Percentiles rank a stretch among this genome's conserved stretches.
Conservation (phyloP, 2,888 invertebrate genomes). For the Artemia sinica region DNA sequence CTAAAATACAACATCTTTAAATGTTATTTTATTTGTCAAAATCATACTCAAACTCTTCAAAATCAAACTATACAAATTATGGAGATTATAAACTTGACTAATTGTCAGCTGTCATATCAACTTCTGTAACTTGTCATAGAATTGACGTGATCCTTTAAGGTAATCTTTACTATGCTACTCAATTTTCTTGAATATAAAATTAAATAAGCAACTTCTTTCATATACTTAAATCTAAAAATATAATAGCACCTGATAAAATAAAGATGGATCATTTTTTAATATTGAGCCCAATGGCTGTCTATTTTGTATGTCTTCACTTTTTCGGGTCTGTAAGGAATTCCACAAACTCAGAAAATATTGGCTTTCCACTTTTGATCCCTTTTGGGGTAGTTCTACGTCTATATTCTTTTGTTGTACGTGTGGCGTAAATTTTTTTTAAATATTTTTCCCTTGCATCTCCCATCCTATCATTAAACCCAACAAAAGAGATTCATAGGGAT, state of each 20-base stretch:
- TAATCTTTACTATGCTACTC: background rate
- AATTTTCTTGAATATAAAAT: background rate
- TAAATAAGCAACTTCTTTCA: background rate
- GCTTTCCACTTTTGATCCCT: background rate
- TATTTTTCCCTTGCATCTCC: background rate
- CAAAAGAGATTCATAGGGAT: background rate
- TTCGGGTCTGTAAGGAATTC: background rate
- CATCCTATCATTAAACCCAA: background rate
- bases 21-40: background rate
- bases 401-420: background rate
- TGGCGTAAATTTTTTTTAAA: background rate
- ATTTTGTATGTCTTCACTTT: background rate
- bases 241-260: background rate
- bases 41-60: background rate
- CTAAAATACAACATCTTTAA: background rate
- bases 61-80: background rate
- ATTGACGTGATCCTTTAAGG: background rate
- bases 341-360: background rate
- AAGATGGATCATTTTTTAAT: background rate
- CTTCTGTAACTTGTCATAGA: background rate
- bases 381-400: background rate
- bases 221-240: background rate
- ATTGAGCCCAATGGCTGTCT: background rate
- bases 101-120: background rate
- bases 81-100: background rate